Conservation (phyloP, 2,113 vertebrate genomes). For the Phocoena phocoena region DNA sequence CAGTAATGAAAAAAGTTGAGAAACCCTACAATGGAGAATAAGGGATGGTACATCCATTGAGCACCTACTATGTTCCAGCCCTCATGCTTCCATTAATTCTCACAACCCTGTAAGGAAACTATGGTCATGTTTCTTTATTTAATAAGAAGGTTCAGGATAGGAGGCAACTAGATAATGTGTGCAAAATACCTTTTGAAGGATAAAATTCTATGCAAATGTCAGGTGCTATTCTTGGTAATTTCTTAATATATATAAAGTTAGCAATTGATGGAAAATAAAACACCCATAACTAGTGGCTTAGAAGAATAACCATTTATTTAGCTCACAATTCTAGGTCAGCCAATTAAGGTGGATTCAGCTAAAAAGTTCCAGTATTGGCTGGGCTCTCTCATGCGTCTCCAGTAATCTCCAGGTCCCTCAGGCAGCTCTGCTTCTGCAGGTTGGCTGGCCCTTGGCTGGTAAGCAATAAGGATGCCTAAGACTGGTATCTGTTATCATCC, state of each 20-base stretch:
- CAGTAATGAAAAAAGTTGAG: not conserved
- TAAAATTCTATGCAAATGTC: not conserved
- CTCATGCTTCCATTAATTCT: not conserved
- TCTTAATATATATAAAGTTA: not conserved
- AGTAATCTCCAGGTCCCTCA: not conserved
- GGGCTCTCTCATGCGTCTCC: fast-evolving
- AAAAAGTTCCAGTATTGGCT: not conserved
- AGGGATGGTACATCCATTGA: no score
- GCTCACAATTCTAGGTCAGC: not conserved
- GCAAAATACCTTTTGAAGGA: not conserved
- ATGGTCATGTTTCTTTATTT: not conserved
- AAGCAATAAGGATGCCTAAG: not conserved
- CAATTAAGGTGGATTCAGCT: not conserved
- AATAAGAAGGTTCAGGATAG: not conserved
- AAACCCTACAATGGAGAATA: not conserved
- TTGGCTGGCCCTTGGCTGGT: not conserved
- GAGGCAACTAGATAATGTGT: not conserved
- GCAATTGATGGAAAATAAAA: not conserved
- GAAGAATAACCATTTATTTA: not conserved
- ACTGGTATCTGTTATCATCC: not conserved
- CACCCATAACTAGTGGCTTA: not conserved
- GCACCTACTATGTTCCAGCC: not conserved
- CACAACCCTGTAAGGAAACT: not conserved
- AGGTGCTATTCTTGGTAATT: not conserved
- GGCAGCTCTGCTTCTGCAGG: not conserved